phyloP scores from a whole-genome alignment of 2,888 invertebrate species.

The Tanytarsus gracilentus region DNA sequence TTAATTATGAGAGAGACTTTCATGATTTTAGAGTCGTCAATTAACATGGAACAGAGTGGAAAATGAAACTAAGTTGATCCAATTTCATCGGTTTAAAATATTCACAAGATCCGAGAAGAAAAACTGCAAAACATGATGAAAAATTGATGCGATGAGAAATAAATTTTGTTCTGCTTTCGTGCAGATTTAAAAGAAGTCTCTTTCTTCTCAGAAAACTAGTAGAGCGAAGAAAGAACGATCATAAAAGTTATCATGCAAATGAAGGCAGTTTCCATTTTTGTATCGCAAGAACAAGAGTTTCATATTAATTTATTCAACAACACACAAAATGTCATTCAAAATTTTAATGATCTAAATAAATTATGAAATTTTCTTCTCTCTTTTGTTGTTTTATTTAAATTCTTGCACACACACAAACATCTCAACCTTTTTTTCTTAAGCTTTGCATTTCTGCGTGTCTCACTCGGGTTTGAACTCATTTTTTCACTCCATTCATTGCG shows the following conservation, averaged over 20 bases:
- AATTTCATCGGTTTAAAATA: too few species aligned
- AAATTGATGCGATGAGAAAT: slow-evolving; percentile 12
- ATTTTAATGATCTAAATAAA: slow-evolving; percentile 24
- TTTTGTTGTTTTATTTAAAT: slow-evolving; percentile 21
- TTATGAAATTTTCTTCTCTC: slow-evolving; percentile 19
- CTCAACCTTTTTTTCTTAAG: too few species aligned
- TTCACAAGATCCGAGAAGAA: background rate
- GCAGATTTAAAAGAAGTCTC: background rate
- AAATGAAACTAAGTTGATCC: too few species aligned
- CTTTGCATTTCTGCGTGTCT: background rate
- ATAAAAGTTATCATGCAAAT: slow-evolving; percentile 25
- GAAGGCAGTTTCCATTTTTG: slow-evolving; percentile 6
- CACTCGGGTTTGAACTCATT: too few species aligned
- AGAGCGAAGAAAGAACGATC: background rate
- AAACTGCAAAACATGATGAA: background rate
- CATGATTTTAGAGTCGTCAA: too few species aligned
- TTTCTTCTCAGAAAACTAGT: background rate
- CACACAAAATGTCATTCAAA: slow-evolving; percentile 26
- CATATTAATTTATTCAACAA: slow-evolving; percentile 24
- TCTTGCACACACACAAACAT: too few species aligned
- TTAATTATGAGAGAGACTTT: too few species aligned
- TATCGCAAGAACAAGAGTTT: background rate
- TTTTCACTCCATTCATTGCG: too few species aligned
- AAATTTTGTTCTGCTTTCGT: background rate
- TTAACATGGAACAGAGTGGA: too few species aligned